Base-by-base conservation (phyloP, 2,888 invertebrate genomes). In the Drosophila koepferae region DNA sequence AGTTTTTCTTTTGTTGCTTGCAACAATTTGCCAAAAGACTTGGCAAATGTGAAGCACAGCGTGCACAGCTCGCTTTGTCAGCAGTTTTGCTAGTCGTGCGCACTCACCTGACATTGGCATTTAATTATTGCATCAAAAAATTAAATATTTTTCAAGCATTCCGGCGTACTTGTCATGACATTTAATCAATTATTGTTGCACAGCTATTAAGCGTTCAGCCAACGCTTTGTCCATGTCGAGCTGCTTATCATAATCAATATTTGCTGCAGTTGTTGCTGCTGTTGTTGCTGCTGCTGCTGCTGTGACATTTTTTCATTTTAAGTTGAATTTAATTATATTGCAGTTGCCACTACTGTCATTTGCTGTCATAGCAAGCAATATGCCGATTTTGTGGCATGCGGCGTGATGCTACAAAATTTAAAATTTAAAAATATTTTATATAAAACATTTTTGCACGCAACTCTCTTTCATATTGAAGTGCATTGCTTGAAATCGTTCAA, bases 301-400 rank as follows among this genome's bases (percentile, higher is more conserved):
- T 38, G 43, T 18, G 31, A 36, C 38, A 38, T 46, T 46, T 48
- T 28, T 46, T 9, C 46, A 28, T 44, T 65, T 53, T 34, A 46
- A 40, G n/a, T 53, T 53, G 56, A 66, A 54, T 69, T 69, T 36
- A 53, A 69, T 68, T 68, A 68, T 51, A 40, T 28, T 7, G 18
- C 49, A 23, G 23, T 48, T 49, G 31, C 41, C 43, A 51, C 28
- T 8, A 18, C 43, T 60, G 51, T 46, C 55, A 63, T 38, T 20
- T 44, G 51, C 40, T 34, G 61, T 14, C 28, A 43, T 34, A 28
- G 60, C 38, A 31, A 51, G 51, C 60, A 49, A 7, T 12, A 16
- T 14, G 38, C 40, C 54, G 20, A 58, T 10, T 34, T n/a, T 58
- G 40, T 38, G 64, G 34, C 56, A 49, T 28, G 41, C 41, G 63